A percentile compares a stretch with the other conserved stretches of the same genome.
Evolutionary conservation across 2,113 vertebrate species (phyloP).

Genomic region (Agapornis roseicollis): DNA sequence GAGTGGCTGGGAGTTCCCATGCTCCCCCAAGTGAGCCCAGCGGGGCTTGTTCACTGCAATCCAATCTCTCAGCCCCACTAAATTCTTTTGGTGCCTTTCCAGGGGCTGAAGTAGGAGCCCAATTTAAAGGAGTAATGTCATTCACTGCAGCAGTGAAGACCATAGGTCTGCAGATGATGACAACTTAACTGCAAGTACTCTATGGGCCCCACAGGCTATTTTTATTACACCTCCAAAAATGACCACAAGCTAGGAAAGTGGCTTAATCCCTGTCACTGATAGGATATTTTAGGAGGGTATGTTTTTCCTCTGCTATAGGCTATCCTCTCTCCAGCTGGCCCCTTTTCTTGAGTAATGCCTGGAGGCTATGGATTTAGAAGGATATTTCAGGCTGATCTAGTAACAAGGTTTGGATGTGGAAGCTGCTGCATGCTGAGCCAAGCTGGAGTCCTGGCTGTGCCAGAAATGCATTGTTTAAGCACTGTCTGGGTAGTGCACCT

Average conservation of each 20-base stretch:
- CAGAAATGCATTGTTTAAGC: conserved; percentile 20
- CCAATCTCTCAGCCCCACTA: not conserved
- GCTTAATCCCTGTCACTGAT: conserved; percentile 13
- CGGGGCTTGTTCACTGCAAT: not conserved
- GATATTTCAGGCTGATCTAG: conserved; percentile 65
- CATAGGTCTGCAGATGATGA: not conserved
- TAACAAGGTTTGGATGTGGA: conserved; percentile 50
- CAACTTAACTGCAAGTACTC: not conserved
- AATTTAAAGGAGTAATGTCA: not conserved
- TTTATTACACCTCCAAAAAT: conserved; percentile 26
- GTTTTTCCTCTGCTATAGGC: not conserved
- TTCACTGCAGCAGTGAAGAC: not conserved
- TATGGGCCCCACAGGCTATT: not conserved
- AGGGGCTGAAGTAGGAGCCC: not conserved
- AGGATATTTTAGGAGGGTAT: not conserved
- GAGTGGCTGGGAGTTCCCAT: conserved; percentile 2
- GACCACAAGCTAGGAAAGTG: not conserved
- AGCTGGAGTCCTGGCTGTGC: not conserved
- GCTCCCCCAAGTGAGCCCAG: not conserved
- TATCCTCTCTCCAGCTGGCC: not conserved
- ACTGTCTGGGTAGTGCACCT: conserved; percentile 18
- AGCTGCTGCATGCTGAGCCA: not conserved
- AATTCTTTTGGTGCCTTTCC: conserved; percentile 20
- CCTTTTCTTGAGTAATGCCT: conserved; percentile 23
- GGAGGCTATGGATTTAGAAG: conserved; percentile 39